Evolutionary conservation across 2,113 vertebrate species (phyloP), one percentile per base, ranked within the genome.

Genomic region (Phalacrocorax aristotelis): DNA sequence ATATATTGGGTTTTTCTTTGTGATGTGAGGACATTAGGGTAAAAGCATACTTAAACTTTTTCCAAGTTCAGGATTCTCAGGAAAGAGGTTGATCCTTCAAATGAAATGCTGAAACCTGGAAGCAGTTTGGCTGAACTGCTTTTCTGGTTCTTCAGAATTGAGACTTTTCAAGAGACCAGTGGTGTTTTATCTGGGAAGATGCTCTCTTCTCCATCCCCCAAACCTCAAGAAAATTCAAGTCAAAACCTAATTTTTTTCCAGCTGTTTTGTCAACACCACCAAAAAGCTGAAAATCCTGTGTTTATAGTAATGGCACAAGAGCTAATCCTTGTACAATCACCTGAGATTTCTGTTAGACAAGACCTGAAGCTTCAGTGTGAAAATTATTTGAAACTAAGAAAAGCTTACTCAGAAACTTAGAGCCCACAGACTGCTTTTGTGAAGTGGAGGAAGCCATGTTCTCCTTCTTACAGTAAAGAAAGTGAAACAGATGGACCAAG

Each of bases 401-500:
- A 75, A 90, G 7, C 21, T 76, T 76, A 25, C 12, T 87, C 21
- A 9, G 57, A 92, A 89, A 81, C 3, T 5, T 51, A 0, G 7
- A 89, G 38, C 72, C 49, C 20, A 58, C 36, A 58, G 40, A 19
- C 58, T 89, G 49, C 38, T 91, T 82, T 81, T 91, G 66, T 84
- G 52, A 75, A 61, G 25, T 65, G 60, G 49, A 82, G 32, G 62
- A 84, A 80, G 58, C 49, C 68, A 64, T 0, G 0, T 87, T 87
- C 61, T 89, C 16, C 54, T 85, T 93, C 94, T 42, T 74, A 38
- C 46, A 51, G 74, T 70, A 69, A 89, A 87, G 80, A 91, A 95
- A 91, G 70, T 91, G 91, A 95, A 94, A 89, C 94, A 97, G 83
- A 96, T 87, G 93, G 89, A 87, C 93, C 66, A 58, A 97, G 93